Conservation (phyloP, 2,888 invertebrate genomes). For the Synanthedon formicaeformis region DNA sequence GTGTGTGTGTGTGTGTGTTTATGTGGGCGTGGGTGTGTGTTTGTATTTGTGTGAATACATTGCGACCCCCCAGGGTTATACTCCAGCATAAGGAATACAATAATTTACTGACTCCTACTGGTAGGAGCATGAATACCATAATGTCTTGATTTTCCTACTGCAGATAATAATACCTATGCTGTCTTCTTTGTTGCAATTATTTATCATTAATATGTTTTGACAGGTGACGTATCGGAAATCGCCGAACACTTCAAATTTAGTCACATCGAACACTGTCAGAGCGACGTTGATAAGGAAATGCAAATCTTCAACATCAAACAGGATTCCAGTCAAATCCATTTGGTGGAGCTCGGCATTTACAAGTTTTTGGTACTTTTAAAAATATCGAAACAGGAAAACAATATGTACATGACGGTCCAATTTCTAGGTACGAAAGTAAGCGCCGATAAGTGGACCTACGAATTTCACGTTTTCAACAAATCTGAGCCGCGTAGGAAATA, state of each 20-base stretch:
- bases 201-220: slow-evolving; percentile 7
- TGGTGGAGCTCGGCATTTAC: slow-evolving; percentile 24
- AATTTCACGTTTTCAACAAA: slow-evolving; percentile 48
- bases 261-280: slow-evolving; percentile 26
- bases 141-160: no score
- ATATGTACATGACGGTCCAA: slow-evolving; percentile 35
- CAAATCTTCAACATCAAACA: slow-evolving; percentile 15
- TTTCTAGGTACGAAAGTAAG: slow-evolving; percentile 33
- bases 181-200: not conserved
- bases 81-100: no score
- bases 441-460: slow-evolving; percentile 45
- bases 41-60: no score
- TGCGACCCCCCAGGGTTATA: no score
- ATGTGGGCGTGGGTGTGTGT: no score
- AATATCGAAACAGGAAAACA: slow-evolving; percentile 16
- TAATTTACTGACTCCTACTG: no score
- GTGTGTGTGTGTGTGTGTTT: no score
- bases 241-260: slow-evolving; percentile 26
- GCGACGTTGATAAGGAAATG: slow-evolving; percentile 34
- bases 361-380: slow-evolving; percentile 38
- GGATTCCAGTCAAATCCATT: slow-evolving; percentile 20
- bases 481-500: slow-evolving; percentile 33
- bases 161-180: no score
- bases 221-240: slow-evolving; percentile 39
- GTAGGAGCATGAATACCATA: no score